Evolutionary conservation across 2,797 vertebrate species (phyloP).

Genomic region (Psittacula echo): DNA sequence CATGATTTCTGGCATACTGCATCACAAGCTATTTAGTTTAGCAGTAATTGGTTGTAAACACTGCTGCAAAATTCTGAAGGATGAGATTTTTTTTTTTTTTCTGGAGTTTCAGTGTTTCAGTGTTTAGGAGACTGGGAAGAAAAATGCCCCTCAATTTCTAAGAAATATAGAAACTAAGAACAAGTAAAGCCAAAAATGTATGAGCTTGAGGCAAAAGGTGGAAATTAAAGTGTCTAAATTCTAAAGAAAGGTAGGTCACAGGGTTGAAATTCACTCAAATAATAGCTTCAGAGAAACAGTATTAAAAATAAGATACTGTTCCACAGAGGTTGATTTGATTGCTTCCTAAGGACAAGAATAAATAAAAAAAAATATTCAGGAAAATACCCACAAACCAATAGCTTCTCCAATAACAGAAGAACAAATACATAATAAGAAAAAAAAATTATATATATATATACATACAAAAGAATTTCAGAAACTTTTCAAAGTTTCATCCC

Average conservation of each 20-base stretch:
- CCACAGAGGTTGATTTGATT: slow-evolving; percentile 19
- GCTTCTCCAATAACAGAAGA: not conserved
- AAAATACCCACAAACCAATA: not conserved
- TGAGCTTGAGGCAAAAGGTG: slow-evolving; percentile 24
- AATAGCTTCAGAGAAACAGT: slow-evolving; percentile 22
- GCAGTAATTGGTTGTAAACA: slow-evolving; percentile 28
- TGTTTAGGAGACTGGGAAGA: not conserved
- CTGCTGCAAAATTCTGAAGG: not conserved
- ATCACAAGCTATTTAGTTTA: slow-evolving; percentile 35
- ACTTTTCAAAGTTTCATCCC: not conserved
- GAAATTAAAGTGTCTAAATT: slow-evolving; percentile 47
- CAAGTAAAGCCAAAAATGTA: not conserved
- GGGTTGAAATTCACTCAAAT: slow-evolving; percentile 33
- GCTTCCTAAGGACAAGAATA: slow-evolving; percentile 18
- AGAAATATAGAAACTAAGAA: not conserved
- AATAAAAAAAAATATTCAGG: not conserved
- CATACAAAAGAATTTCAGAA: not conserved
- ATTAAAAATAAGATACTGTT: slow-evolving; percentile 32
- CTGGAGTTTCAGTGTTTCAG: not conserved
- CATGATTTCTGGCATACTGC: slow-evolving; percentile 6
- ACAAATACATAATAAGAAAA: not conserved
- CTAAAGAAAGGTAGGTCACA: not conserved
- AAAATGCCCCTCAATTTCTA: not conserved
- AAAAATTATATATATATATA: not conserved
- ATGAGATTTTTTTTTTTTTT: not conserved